phyloP scores from a whole-genome alignment of 2,797 vertebrate genomes.

The Simalia tracyae region DNA sequence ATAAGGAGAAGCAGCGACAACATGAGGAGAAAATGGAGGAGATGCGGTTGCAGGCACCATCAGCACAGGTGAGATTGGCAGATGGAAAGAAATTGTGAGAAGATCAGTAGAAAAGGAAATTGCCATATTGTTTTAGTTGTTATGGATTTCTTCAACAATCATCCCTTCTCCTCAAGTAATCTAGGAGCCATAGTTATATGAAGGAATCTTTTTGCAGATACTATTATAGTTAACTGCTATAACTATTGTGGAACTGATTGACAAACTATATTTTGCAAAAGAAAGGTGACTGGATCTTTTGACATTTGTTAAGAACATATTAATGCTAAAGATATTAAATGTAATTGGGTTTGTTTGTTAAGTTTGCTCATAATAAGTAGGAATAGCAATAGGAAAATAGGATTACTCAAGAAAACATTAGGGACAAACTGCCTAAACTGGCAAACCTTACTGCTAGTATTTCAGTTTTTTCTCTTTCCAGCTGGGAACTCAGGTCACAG shows the following conservation, averaged over 20 bases:
- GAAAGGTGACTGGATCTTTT: not conserved
- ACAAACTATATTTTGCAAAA: not conserved
- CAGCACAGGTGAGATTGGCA: not conserved
- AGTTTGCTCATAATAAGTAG: not conserved
- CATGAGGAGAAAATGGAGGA: constrained; percentile 59
- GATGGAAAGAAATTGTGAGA: not conserved
- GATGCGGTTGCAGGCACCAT: constrained; percentile 39
- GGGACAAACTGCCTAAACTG: not conserved
- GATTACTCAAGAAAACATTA: not conserved
- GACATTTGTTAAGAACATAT: not conserved
- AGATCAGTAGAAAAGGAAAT: not conserved
- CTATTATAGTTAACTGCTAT: not conserved
- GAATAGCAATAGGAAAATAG: not conserved
- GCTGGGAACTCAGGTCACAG: not conserved
- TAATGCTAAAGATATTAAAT: not conserved
- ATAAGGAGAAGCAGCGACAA: constrained; percentile 59
- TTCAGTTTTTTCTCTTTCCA: not conserved
- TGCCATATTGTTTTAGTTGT: not conserved
- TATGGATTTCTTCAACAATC: not conserved
- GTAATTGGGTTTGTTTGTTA: not conserved
- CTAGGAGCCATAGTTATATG: not conserved
- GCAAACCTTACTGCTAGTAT: not conserved
- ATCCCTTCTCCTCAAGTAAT: not conserved
- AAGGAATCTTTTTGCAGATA: not conserved
- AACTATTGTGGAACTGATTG: not conserved